Evolutionary conservation across 2,113 vertebrate genomes (phyloP).

Genomic region (Crotophaga sulcirostris): DNA sequence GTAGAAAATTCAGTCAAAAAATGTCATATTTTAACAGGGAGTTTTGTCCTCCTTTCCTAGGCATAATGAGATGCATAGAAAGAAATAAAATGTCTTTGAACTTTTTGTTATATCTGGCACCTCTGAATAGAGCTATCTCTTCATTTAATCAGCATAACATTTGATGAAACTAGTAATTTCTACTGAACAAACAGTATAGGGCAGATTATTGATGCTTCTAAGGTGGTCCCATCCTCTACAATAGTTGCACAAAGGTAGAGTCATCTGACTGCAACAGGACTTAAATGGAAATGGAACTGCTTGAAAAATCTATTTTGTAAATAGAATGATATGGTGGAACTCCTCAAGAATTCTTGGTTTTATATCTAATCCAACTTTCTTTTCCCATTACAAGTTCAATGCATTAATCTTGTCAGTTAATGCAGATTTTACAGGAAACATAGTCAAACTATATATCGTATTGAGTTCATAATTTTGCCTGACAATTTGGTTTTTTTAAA

Average conservation of each 20-base stretch:
- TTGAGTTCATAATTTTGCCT: neutral
- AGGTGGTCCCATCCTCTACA: neutral
- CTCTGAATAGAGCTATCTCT: neutral
- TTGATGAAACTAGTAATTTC: neutral
- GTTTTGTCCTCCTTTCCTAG: neutral
- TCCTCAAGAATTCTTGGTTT: neutral
- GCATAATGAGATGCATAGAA: neutral
- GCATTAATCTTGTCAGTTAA: neutral
- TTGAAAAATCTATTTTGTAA: neutral
- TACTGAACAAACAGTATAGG: neutral
- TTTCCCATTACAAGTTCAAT: neutral
- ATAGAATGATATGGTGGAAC: neutral
- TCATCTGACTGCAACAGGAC: neutral
- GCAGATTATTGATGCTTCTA: neutral
- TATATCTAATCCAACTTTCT: neutral
- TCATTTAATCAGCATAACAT: neutral
- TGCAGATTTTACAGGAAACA: neutral
- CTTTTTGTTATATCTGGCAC: neutral
- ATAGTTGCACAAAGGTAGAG: neutral
- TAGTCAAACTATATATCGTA: neutral
- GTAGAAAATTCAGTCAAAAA: neutral
- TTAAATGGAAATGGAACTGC: neutral
- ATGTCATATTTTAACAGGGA: neutral
- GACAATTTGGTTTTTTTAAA: neutral
- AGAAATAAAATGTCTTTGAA: neutral